Percentiles rank a stretch among this genome's conserved stretches.
Evolutionary conservation across 64 coral and sea anemone genomes (phyloP).

Genomic region (Actinia tenebrosa): DNA sequence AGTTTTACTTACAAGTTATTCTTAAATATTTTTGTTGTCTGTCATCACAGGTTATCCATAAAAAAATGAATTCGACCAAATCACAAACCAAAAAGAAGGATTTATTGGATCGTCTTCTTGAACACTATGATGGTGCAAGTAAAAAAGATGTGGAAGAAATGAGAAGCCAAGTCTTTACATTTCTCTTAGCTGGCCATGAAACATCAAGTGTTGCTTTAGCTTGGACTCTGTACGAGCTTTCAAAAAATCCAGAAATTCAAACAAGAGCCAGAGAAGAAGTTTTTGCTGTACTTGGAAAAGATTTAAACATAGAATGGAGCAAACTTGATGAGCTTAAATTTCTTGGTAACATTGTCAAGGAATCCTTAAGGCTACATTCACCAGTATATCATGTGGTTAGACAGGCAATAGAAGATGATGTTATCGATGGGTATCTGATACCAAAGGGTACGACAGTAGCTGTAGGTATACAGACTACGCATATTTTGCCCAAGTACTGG

Average conservation of each 20-base stretch:
- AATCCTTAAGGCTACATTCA: conserved; percentile 53
- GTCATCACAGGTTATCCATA: not conserved
- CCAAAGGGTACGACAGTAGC: conserved; percentile 31
- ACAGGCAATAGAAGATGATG: conserved; percentile 15
- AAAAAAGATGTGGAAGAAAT: conserved; percentile 39
- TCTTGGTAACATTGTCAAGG: conserved; percentile 61
- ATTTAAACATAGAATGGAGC: conserved; percentile 18
- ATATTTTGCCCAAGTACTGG: conserved; percentile 47
- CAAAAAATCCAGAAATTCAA: conserved; percentile 55
- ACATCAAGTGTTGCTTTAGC: conserved; percentile 56
- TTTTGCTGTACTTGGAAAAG: conserved; percentile 10
- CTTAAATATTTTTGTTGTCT: not conserved
- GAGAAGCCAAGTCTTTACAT: conserved; percentile 37
- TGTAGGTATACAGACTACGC: conserved; percentile 32
- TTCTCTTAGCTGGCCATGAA: conserved; percentile 49
- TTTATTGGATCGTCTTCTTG: conserved; percentile 4
- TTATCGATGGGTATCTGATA: conserved; percentile 47
- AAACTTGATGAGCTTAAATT: conserved; percentile 26
- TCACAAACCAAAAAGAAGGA: not conserved
- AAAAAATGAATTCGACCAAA: not conserved
- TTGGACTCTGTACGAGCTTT: conserved; percentile 63
- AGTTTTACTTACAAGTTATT: no score
- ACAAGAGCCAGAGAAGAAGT: conserved; percentile 41
- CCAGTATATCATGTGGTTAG: conserved; percentile 27
- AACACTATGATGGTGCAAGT: conserved; percentile 12